Evolutionary conservation across 2,113 vertebrate species (phyloP).

Genomic region (Hyperopisus bebe): DNA sequence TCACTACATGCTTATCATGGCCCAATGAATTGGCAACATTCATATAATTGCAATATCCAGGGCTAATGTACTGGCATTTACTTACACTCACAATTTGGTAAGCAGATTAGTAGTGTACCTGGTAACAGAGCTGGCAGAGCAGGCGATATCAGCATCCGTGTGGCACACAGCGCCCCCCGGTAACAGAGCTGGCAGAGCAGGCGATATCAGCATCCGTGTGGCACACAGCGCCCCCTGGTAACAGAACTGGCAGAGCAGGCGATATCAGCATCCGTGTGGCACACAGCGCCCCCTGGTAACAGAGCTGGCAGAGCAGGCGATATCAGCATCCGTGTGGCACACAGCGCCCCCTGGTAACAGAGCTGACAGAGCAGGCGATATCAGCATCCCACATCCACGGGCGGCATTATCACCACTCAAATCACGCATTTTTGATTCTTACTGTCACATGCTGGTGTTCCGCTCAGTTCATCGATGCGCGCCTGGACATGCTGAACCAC

Average conservation of each 20-base stretch:
- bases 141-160: too few relatives aligned
- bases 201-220: too few relatives aligned
- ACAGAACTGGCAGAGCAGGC: too few relatives aligned
- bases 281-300: too few relatives aligned
- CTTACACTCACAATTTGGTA: not conserved
- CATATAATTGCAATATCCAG: not conserved
- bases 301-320: too few relatives aligned
- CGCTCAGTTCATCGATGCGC: constrained; percentile 74
- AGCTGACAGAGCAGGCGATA: not conserved
- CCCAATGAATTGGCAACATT: not conserved
- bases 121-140: too few relatives aligned
- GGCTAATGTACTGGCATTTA: not conserved
- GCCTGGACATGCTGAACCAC: constrained; percentile 70
- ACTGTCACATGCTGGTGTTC: not conserved
- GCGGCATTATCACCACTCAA: not conserved
- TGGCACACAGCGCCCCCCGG: too few relatives aligned
- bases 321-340: not conserved
- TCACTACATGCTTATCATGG: not conserved
- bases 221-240: too few relatives aligned
- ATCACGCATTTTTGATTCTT: not conserved
- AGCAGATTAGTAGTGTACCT: not conserved
- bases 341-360: too few relatives aligned
- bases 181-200: too few relatives aligned
- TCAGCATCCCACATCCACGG: not conserved
- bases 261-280: too few relatives aligned